phyloP scores from a whole-genome alignment of 1,140 invertebrate species.

The Monochamus saltuarius region DNA sequence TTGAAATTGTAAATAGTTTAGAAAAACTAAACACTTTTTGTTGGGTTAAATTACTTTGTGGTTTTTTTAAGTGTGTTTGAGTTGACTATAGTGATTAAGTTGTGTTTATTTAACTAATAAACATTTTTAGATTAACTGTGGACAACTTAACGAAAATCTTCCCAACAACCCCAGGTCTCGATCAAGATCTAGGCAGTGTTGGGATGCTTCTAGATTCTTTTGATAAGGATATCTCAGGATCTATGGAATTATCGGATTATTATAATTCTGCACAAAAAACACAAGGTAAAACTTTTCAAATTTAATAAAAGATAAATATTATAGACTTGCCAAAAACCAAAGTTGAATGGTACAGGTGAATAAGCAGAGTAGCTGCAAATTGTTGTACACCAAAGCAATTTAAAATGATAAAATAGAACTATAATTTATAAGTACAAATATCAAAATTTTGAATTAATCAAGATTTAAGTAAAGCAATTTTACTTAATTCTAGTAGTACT shows the following conservation, averaged over 20 bases:
- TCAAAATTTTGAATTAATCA: too few species aligned
- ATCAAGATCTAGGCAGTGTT: constrained; percentile 60
- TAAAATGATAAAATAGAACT: too few species aligned
- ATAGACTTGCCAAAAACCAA: too few species aligned
- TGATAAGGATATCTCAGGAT: constrained; percentile 38
- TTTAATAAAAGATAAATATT: too few species aligned
- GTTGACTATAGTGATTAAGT: background rate
- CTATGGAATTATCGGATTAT: constrained; percentile 44
- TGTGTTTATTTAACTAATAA: background rate
- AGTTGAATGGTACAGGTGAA: too few species aligned
- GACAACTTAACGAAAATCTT: constrained; percentile 56
- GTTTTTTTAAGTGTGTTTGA: background rate
- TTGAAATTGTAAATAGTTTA: too few species aligned
- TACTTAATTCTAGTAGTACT: too few species aligned
- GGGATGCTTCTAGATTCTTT: constrained; percentile 60
- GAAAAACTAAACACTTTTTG: too few species aligned
- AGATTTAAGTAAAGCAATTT: too few species aligned
- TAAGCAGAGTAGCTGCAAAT: too few species aligned
- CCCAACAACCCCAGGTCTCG: constrained; percentile 56
- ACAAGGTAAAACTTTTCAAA: constrained; percentile 26
- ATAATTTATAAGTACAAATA: too few species aligned
- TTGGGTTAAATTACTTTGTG: background rate
- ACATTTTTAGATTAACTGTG: constrained; percentile 39
- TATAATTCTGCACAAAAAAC: constrained; percentile 39
- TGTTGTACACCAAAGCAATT: too few species aligned